Evolutionary conservation across 2,888 invertebrate genomes (phyloP).

Genomic region (Chymomyza caudatula): DNA sequence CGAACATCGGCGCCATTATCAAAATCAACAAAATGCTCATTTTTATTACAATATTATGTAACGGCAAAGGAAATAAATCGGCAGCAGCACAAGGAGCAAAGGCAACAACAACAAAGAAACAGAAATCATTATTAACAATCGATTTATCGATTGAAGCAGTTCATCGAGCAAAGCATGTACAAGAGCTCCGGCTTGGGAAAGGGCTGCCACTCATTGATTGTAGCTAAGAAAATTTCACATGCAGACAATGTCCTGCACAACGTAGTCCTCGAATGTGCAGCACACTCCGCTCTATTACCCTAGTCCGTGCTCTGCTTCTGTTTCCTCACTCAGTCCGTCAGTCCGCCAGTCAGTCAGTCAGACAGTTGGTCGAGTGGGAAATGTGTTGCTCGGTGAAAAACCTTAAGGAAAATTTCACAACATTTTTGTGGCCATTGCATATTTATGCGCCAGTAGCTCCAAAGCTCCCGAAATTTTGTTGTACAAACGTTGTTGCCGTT

Average conservation of each 20-base stretch:
- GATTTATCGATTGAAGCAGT: constrained; percentile 51
- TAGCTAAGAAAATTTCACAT: constrained; percentile 19
- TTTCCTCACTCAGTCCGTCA: too few relatives aligned
- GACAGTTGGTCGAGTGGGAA: background rate
- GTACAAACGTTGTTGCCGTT: constrained; percentile 16
- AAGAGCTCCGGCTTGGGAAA: background rate
- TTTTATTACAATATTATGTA: constrained; percentile 15
- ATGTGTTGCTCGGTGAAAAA: background rate
- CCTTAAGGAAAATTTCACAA: constrained; percentile 32
- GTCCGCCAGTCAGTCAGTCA: too few relatives aligned
- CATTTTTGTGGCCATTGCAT: constrained; percentile 48
- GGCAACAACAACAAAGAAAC: background rate
- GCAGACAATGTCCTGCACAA: constrained; percentile 16
- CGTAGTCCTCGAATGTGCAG: too few relatives aligned
- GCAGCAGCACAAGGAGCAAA: background rate
- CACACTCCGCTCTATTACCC: too few relatives aligned
- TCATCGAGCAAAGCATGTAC: background rate
- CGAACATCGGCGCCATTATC: constrained; percentile 32
- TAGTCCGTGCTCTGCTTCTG: too few relatives aligned
- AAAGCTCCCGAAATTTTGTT: background rate
- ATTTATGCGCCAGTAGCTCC: constrained; percentile 28
- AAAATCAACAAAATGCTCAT: constrained; percentile 30
- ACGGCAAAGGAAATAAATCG: background rate
- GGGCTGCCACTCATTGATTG: background rate
- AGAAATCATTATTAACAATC: constrained; percentile 49